phyloP scores from a whole-genome alignment of 2,113 vertebrate species.

The Xiphias gladius region DNA sequence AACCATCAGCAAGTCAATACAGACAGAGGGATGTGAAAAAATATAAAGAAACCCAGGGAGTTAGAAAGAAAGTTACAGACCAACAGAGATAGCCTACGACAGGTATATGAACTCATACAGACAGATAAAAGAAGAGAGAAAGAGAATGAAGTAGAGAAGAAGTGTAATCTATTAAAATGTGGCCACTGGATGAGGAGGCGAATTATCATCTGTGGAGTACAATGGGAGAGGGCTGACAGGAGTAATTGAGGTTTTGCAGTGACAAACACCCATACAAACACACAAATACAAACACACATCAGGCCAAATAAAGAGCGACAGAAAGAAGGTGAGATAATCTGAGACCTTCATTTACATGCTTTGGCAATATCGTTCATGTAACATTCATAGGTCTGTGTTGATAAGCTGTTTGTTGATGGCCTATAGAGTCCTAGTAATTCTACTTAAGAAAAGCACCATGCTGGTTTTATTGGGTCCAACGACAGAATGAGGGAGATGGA shows the following conservation, averaged over 20 bases:
- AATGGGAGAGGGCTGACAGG: neutral
- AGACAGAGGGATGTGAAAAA: neutral
- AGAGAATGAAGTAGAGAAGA: neutral
- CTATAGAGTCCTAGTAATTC: slow-evolving; percentile 20
- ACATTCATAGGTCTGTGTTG: slow-evolving; percentile 20
- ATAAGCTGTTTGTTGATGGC: slow-evolving; percentile 33
- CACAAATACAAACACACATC: too few species aligned
- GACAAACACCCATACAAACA: slow-evolving; percentile 17
- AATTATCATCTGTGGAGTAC: slow-evolving; percentile 4
- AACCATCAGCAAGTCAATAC: slow-evolving; percentile 21
- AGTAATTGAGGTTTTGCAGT: neutral
- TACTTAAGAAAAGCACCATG: slow-evolving; percentile 12
- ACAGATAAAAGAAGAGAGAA: neutral
- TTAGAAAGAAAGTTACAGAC: neutral
- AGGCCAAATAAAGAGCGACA: neutral
- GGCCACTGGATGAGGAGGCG: neutral
- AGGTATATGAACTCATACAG: neutral
- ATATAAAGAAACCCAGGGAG: neutral
- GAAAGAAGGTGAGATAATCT: neutral
- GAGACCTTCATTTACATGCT: slow-evolving; percentile 6
- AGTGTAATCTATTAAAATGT: neutral
- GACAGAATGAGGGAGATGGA: slow-evolving; percentile 22
- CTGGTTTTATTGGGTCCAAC: slow-evolving; percentile 54
- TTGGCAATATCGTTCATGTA: slow-evolving; percentile 1
- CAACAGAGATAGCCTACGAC: neutral